A percentile compares a stretch with the other conserved stretches of the same genome.
phyloP scores from a whole-genome alignment of 2,113 vertebrate genomes.

The Hylia prasina region DNA sequence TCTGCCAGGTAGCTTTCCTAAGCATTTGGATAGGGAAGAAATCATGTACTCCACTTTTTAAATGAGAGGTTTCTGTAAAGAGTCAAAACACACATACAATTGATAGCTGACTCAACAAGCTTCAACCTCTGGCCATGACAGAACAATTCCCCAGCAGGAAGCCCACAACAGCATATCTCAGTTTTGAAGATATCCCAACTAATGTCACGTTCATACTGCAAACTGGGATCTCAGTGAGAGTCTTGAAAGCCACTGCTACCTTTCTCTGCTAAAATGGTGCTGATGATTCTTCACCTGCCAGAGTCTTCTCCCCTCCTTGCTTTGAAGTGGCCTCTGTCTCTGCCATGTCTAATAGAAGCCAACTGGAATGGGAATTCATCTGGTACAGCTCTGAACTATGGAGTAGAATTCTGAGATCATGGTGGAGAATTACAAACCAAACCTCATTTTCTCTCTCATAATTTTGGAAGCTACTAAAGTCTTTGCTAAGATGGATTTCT shows the following conservation, averaged over 20 bases:
- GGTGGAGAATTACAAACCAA: neutral
- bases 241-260: neutral
- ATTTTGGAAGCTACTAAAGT: neutral
- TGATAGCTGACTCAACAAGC: neutral
- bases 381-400: neutral
- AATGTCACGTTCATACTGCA: neutral
- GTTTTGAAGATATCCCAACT: neutral
- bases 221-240: neutral
- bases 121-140: neutral
- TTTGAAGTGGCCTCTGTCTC: neutral
- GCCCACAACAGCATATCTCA: neutral
- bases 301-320: neutral
- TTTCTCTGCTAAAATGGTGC: neutral
- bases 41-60: neutral
- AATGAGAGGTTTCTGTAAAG: neutral
- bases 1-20: neutral
- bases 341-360: neutral
- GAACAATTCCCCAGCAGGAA: neutral
- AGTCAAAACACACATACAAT: neutral
- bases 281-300: neutral
- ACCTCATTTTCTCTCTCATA: neutral
- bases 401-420: neutral
- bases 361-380: neutral
- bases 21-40: neutral
- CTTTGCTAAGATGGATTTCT: neutral